Base-by-base conservation (phyloP, 2,888 invertebrate species). In the Dromius quadrimaculatus region DNA sequence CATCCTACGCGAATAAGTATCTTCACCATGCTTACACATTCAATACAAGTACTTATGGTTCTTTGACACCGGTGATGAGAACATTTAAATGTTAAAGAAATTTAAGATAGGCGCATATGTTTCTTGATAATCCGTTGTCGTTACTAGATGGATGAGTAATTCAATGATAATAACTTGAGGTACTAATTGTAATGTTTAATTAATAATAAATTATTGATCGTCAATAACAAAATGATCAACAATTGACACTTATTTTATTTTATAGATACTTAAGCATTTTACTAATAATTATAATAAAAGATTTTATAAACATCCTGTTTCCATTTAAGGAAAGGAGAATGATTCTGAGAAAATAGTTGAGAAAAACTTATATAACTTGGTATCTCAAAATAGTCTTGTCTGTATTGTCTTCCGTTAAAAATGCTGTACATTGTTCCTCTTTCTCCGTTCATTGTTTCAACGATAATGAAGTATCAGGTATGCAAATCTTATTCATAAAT, bases 401-500 rank as follows among this genome's bases (percentile, higher is more conserved):
- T n/a, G n/a, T 54, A 28, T 28, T 15, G 50, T 54, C 28, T 54
- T 54, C 50, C 50, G 50, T 11, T 54, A 54, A 54, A 54, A 54
- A 54, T 54, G n/a, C 50, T 15, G 15, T 54, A 28, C 50, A 54
- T 54, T 54, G 28, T 54, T 54, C 50, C 13, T 54, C 15, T 54
- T 54, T 54, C 50, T 54, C 15, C 13, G 6, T 15, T 11, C 28
- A 54, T 54, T 54, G 50, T 54, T 54, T 54, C 28, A 32, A 2
- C 50, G 50, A 54, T 54, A 54, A 54, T 54, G 50, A 54, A 54
- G 50, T 54, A 54, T 54, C 50, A 54, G 28, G 23, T 61, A 61
- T 61, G 61, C 36, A 61, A 61, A 61, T 61, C 23, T 41, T 38
- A 36, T 36, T 41, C 38, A 61, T 61, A 61, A 61, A 61, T 61